phyloP scores from a whole-genome alignment of 64 coral and sea anemone species.

The Montipora foliosa region DNA sequence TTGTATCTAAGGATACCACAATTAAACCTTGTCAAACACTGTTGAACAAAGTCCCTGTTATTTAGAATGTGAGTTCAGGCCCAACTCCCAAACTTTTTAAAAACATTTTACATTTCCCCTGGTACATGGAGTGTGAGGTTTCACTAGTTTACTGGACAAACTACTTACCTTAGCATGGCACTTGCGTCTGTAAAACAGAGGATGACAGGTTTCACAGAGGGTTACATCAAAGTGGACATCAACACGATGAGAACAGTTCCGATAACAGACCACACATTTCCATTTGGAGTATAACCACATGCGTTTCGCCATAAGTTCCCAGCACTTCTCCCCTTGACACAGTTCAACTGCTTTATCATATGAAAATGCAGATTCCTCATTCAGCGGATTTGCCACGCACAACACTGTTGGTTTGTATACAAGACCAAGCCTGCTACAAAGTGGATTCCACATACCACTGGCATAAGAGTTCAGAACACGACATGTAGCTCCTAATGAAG shows the following conservation, averaged over 20 bases:
- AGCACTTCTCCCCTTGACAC: slow-evolving; percentile 68
- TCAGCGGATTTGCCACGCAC: slow-evolving; percentile 88
- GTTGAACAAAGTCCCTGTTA: too few species aligned
- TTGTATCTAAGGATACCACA: too few species aligned
- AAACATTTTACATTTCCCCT: too few species aligned
- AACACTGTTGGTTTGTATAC: slow-evolving; percentile 74
- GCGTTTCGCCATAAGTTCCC: slow-evolving; percentile 86
- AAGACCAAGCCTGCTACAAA: slow-evolving; percentile 81
- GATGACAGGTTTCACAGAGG: slow-evolving; percentile 94
- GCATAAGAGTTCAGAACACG: slow-evolving; percentile 78
- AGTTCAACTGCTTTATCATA: slow-evolving; percentile 96
- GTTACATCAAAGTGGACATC: slow-evolving; percentile 94
- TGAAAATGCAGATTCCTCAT: slow-evolving; percentile 67
- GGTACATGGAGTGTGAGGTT: too few species aligned
- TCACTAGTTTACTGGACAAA: too few species aligned
- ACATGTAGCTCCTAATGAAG: slow-evolving; percentile 87
- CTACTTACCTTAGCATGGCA: slow-evolving; percentile 97
- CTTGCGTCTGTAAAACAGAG: slow-evolving; percentile 96
- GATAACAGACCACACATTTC: slow-evolving; percentile 97
- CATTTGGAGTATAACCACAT: slow-evolving; percentile 97
- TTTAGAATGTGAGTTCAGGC: too few species aligned
- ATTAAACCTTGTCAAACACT: too few species aligned
- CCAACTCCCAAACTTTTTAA: too few species aligned
- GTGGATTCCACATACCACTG: slow-evolving; percentile 76
- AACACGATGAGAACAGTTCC: slow-evolving; percentile 84